Evolutionary conservation across 2,113 vertebrate species (phyloP), one percentile per base, ranked within the genome.

Genomic region (Cyrtonyx montezumae): DNA sequence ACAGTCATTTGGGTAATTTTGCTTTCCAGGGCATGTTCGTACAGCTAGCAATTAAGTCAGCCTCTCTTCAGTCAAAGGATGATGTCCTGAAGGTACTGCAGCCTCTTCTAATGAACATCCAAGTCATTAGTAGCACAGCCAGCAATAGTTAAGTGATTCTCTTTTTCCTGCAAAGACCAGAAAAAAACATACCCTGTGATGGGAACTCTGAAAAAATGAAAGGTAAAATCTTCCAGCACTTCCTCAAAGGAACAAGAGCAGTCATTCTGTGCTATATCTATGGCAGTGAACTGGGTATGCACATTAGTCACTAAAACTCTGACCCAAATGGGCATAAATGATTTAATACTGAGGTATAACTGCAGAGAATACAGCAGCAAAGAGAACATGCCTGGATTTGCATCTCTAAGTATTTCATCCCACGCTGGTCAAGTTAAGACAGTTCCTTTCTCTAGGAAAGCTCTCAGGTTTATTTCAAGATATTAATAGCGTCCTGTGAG

Each of bases 231-330:
- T 26, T 83, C 43, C 16, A 32, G 58, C 48, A 53, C 7, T 23
- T 25, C 19, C 45, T 84, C 11, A 7, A 40, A 88, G 66, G 26
- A 45, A 65, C 8, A n/a, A 42, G 37, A 6, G 0, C 1, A 0
- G 4, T 48, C 0, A 0, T 76, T 79, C 53, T 69, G 1, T 53
- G 53, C 19, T 68, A 11, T 5, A 65, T 42, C 15, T 48, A 23
- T 8, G 14, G 30, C 56, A 66, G 16, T 34, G 20, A 74, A 25
- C 9, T 30, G 40, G 16, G 36, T 67, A 6, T 48, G 5, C 9
- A 1, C 0, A 2, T 79, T 71, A 51, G 30, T 91, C 43, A 69
- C 49, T 43, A 34, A 36, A 4, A 2, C 2, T 30, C 20, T 36
- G 34, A 48, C 83, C 34, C 70, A 83, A 55, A 51, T 0, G 1